Conservation (phyloP, 2,797 vertebrate species). For the Sebastes wilsoni region DNA sequence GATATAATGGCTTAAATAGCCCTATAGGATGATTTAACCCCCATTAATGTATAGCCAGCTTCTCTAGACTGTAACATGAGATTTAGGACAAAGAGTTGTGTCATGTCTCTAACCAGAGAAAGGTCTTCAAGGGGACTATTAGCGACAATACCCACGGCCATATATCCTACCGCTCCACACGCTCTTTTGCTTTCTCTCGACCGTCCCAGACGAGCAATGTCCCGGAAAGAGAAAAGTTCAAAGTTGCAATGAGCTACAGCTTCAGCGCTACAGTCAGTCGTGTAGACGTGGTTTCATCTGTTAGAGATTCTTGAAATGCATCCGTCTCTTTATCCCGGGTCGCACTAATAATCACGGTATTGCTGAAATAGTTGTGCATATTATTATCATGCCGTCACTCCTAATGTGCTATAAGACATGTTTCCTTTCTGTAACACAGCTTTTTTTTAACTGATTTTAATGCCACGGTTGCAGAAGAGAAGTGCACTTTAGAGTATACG, state of each 20-base stretch:
- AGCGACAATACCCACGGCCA: conserved; percentile 34
- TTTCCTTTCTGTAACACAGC: not conserved
- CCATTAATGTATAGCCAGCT: conserved; percentile 26
- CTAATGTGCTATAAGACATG: not conserved
- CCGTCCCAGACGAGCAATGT: conserved; percentile 16
- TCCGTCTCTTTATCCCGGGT: not conserved
- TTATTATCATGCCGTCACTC: not conserved
- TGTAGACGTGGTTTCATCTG: conserved; percentile 29
- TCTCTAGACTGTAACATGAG: conserved; percentile 44
- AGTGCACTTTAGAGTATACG: not conserved
- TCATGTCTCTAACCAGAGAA: conserved; percentile 39
- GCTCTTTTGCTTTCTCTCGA: conserved; percentile 8
- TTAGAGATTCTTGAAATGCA: not conserved
- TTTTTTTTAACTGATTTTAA: not conserved
- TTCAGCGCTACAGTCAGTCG: not conserved
- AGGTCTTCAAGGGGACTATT: conserved; percentile 54
- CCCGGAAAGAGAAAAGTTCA: not conserved
- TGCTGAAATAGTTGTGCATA: not conserved
- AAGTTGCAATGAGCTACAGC: conserved; percentile 12
- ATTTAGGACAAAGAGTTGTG: conserved; percentile 34
- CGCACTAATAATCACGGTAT: not conserved
- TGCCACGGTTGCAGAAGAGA: not conserved
- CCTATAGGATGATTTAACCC: conserved; percentile 39
- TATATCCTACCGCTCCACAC: conserved; percentile 35
- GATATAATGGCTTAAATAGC: conserved; percentile 27